Base-by-base conservation (phyloP, 2,113 vertebrate genomes). In the Silurus asotus region DNA sequence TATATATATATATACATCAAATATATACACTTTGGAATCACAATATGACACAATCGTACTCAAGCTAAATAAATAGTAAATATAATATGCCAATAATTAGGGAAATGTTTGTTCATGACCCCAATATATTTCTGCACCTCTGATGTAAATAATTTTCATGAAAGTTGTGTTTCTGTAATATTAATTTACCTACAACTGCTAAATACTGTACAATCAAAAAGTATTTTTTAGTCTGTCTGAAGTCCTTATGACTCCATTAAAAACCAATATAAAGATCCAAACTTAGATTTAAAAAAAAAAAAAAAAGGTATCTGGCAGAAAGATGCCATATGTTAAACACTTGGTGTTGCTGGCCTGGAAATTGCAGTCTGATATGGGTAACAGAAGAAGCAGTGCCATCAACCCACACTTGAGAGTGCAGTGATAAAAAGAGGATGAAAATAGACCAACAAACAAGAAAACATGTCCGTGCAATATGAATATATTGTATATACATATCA, bases 321-420 rank as follows among this genome's bases (percentile, higher is more conserved):
- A 28, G 25, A 2, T 14, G 10, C 11, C 64, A 67, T 25, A 1
- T 67, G 25, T 67, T 37, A 65, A 11, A 6, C 0, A 8, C 20
- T 72, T 48, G 19, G 17, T 19, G 1, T 19, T 37, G 19, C 37
- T 72, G 69, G 48, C 69, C 28, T 72, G 69, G 69, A 69, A 82
- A 82, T n/a, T 28, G 23, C 14, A 20, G 45, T 82, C 13, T 69
- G 81, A 82, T 82, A 51, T 82, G 81, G 81, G 19, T 49, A 51
- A 23, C 49, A 3, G n/a, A 82, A 51, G 64, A 82, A 25, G 53
- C 53, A 69, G 15, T 67, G 13, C 10, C 13, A 51, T 25, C 61
- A 49, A 70, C 7, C 19, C 51, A 70, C 14, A 45, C 14, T n/a
- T 56, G 20, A 76, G 49, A 53, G 62, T 67, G 64, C 48, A 15